These are phyloP conservation scores for Prolemur simus DNA, from an alignment of 2,113 vertebrate species.

Conservation along the genomic window DNA sequence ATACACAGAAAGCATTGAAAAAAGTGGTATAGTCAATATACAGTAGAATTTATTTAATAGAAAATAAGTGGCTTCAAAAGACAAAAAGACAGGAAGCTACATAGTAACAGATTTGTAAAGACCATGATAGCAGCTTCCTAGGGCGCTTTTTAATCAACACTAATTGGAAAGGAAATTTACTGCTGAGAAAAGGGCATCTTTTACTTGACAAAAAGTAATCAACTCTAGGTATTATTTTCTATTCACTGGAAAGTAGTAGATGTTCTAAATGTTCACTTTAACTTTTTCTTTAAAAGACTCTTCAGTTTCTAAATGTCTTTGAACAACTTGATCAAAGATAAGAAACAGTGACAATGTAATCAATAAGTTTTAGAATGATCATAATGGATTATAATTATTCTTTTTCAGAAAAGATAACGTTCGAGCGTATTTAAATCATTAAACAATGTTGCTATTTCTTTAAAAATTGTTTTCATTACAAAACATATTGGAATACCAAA, in stretches of 20 bases:
- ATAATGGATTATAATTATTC: neutral
- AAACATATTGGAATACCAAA: neutral
- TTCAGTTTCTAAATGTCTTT: neutral
- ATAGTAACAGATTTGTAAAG: neutral
- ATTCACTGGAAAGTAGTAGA: neutral
- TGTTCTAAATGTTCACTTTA: neutral
- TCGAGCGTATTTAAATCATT: neutral
- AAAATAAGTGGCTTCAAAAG: neutral
- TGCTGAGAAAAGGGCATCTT: slow-evolving; percentile 11
- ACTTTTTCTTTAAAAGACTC: neutral
- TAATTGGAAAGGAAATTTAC: slow-evolving; percentile 36
- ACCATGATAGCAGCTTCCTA: neutral
- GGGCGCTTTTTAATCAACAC: slow-evolving; percentile 19
- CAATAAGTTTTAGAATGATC: neutral
- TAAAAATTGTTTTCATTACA: neutral
- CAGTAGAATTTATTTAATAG: neutral
- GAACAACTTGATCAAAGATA: neutral
- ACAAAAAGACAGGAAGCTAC: neutral
- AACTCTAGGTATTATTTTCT: neutral
- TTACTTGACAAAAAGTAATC: neutral
- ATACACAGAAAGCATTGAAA: neutral
- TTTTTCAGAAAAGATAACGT: neutral
- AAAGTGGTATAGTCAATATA: neutral
- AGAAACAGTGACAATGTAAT: neutral
- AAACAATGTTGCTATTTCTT: neutral